Base-by-base conservation (phyloP, 2,113 vertebrate genomes). In the Corythaeola cristata region DNA sequence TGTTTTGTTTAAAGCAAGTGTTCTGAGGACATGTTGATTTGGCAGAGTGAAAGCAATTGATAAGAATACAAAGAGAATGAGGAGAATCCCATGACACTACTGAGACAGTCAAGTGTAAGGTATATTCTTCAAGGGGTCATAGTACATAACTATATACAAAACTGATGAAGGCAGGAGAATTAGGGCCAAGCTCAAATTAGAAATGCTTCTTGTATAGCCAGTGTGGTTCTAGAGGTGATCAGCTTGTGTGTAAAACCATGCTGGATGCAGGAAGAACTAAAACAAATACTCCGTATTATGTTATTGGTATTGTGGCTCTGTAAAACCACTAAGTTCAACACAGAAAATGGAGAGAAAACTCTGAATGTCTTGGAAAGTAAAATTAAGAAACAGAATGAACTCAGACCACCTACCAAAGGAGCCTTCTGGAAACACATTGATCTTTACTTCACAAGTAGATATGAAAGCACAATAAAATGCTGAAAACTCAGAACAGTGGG, bases 351-450 rank as follows among this genome's bases (percentile, higher is more conserved):
- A 62, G 91, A 91, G 69, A 96, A 96, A 95, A 60, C 14, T 86
- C 90, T 93, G 78, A 95, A 58, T 90, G 67, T 93, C 84, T 91
- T 96, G 85, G 91, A 96, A 97, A 97, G 85, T 79, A 63, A 83
- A 97, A 94, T 97, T 77, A 91, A 92, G 89, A 89, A 92, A 88
- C 55, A 94, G 49, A 85, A 96, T 88, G n/a, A 84, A 92, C 83
- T 74, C 56, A 94, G 97, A 95, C 97, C 93, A 98, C 96, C 88
- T 93, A 97, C 87, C 92, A 84, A 96, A 96, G 77, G 66, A 93
- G 89, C 92, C 74, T 96, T 97, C 89, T 35, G 21, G 87, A 96
- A 97, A 96, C 60, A 96, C 87, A 84, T 59, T 83, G 63, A 75
- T 92, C 85, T 95, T 90, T 93, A 67, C 71, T 97, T 97, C 75